phyloP scores from a whole-genome alignment of 2,888 invertebrate genomes.

The Belgica antarctica region DNA sequence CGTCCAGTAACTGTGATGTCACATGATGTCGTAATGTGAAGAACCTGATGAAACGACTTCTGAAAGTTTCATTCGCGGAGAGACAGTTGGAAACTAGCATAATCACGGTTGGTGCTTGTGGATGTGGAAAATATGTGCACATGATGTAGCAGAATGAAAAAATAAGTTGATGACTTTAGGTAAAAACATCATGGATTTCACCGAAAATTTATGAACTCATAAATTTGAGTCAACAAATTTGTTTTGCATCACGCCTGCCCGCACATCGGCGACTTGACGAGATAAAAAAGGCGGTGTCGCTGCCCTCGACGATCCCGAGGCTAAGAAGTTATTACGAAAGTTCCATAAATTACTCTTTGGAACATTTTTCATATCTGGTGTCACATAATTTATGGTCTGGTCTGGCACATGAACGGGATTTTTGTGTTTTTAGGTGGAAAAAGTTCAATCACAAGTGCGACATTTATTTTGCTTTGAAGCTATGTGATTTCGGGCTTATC shows the following conservation, averaged over 20 bases:
- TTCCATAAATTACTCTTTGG: not conserved
- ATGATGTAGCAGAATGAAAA: no score
- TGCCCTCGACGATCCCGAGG: not conserved
- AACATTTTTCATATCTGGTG: constrained; percentile 11
- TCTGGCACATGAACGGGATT: no score
- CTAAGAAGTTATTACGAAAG: not conserved
- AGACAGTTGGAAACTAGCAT: constrained; percentile 8
- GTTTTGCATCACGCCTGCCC: not conserved
- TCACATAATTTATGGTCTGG: not conserved
- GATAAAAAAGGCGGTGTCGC: not conserved
- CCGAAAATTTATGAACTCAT: constrained; percentile 3
- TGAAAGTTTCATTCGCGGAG: no score
- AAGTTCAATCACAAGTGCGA: no score
- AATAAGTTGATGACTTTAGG: not conserved
- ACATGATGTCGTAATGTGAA: not conserved
- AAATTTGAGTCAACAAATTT: not conserved
- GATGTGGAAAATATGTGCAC: no score
- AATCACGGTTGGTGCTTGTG: not conserved
- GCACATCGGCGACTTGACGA: not conserved
- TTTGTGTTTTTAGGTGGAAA: no score
- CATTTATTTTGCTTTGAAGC: no score
- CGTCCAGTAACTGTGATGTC: constrained; percentile 2
- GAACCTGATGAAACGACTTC: not conserved
- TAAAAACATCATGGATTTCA: not conserved
- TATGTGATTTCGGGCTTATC: no score